Conservation (phyloP, 2,888 invertebrate genomes). For the Agriopis marginaria region DNA sequence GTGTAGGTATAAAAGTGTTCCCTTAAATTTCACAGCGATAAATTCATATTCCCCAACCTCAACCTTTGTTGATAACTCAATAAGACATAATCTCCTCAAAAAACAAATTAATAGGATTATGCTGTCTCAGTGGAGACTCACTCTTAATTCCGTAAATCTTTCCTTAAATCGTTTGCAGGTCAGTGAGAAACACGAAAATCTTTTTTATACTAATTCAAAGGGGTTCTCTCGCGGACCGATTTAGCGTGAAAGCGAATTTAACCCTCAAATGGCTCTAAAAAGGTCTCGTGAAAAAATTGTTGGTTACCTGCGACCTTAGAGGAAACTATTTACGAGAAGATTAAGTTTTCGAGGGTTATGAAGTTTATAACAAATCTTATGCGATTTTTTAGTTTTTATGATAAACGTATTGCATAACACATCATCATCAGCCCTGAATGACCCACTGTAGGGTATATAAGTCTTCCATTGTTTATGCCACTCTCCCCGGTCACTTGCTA, state of each 20-base stretch:
- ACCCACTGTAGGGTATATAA: no score
- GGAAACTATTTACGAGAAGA: conserved; percentile 57
- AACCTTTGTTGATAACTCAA: conserved; percentile 52
- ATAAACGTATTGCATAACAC: no score
- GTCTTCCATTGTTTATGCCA: no score
- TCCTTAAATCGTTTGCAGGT: conserved; percentile 61
- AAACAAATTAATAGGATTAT: conserved; percentile 56
- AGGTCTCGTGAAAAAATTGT: conserved; percentile 62
- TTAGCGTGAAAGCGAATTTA: conserved; percentile 77
- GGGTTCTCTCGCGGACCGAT: conserved; percentile 63
- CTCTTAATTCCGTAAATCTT: conserved; percentile 53
- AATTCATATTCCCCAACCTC: conserved; percentile 18
- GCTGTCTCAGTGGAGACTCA: conserved; percentile 41
- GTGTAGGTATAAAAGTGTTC: background rate
- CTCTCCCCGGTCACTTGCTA: no score
- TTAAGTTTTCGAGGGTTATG: conserved; percentile 56
- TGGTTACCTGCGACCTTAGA: conserved; percentile 62
- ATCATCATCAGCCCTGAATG: no score
- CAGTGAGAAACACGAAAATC: conserved; percentile 61
- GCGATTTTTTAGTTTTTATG: conserved; percentile 36
- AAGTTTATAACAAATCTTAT: conserved; percentile 45
- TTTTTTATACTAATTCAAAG: conserved; percentile 69
- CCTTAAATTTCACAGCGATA: conserved; percentile 11
- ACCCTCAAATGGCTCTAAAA: conserved; percentile 65
- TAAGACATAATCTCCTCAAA: conserved; percentile 56